Conservation (phyloP, 2,113 vertebrate species). For the Cyanoderma ruficeps region DNA sequence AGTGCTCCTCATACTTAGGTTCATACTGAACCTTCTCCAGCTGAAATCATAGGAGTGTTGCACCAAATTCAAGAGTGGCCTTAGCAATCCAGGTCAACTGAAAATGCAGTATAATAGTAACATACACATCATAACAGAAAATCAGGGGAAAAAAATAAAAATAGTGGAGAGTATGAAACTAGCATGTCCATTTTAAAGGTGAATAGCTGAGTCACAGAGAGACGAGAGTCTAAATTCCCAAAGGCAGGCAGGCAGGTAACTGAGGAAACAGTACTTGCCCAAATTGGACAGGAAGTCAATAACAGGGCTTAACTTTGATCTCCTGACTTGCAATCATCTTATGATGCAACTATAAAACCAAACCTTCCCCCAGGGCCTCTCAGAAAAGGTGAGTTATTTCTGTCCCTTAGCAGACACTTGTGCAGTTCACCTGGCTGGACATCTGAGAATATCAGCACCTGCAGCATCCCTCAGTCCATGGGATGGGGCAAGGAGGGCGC, state of each 20-base stretch:
- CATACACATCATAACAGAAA: neutral
- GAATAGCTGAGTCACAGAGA: neutral
- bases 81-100: neutral
- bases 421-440: neutral
- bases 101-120: neutral
- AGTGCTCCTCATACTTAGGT: neutral
- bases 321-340: neutral
- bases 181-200: neutral
- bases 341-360: neutral
- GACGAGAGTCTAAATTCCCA: neutral
- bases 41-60: neutral
- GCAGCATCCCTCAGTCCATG: neutral
- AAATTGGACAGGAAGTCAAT: constrained; percentile 42
- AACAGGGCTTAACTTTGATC: constrained; percentile 34
- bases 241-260: neutral
- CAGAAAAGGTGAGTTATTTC: neutral
- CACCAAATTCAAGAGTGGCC: neutral
- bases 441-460: neutral
- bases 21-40: neutral
- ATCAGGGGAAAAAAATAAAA: neutral
- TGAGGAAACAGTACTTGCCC: neutral
- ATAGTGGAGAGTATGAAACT: neutral
- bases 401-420: neutral
- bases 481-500: neutral
- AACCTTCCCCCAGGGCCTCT: neutral